These are phyloP conservation scores for Pelobates fuscus DNA, from an alignment of 2,113 vertebrate species.

Conservation along the genomic window DNA sequence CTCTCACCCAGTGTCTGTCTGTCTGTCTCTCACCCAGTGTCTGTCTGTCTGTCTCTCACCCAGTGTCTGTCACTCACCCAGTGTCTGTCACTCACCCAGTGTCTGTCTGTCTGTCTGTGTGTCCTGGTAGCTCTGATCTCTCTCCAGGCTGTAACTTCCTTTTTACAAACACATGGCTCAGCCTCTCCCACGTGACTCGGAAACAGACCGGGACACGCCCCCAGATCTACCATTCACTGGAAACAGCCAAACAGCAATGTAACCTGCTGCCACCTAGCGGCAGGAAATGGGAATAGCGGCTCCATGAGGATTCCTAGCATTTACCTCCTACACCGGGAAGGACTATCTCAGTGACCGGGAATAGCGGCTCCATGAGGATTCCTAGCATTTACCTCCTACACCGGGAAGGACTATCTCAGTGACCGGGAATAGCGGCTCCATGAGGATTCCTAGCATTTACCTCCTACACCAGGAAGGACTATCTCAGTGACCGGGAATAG, in stretches of 20 bases:
- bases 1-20: not conserved
- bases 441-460: too few species aligned
- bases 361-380: too few species aligned
- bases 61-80: not conserved
- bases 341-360: too few species aligned
- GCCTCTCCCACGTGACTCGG: conserved; percentile 1
- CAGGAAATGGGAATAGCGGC: not conserved
- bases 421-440: too few species aligned
- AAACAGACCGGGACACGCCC: not conserved
- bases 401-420: too few species aligned
- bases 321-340: too few species aligned
- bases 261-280: conserved; percentile 1
- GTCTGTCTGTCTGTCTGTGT: too few species aligned
- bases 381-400: too few species aligned
- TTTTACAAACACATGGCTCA: not conserved
- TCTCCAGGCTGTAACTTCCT: not conserved
- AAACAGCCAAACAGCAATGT: too few species aligned
- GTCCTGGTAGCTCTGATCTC: not conserved
- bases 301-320: too few species aligned
- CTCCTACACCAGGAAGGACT: too few species aligned
- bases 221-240: not conserved
- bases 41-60: not conserved
- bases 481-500: too few species aligned
- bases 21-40: not conserved
- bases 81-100: not conserved